Evolutionary conservation across 1,140 invertebrate genomes (phyloP), one percentile per base, ranked within the genome.

Genomic region (Xylocopa sonorina): DNA sequence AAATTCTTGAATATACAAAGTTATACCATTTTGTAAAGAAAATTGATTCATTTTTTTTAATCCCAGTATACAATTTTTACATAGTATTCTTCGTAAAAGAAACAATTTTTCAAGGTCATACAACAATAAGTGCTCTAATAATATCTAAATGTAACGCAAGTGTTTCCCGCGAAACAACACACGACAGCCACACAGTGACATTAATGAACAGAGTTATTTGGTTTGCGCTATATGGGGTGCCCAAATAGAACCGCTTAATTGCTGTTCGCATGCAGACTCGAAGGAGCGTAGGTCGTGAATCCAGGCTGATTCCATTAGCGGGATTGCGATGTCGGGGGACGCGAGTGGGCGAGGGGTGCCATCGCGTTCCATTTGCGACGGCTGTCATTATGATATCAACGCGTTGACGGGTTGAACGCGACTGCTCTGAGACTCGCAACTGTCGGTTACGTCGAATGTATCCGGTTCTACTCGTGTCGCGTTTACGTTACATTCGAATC

Each of bases 251-350:
- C 21, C 12, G 48, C n/a, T 43, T 75, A 46, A 75, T 75, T 46
- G 41, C 21, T 4, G 29, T 14, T 73, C 38, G 50, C 41, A 29
- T 57, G 4, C 38, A 32, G 29, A 18, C 21, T 48, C 55, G 21
- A 7, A 46, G 43, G 43, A 9, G 32, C 69, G 12, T n/a, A 12
- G 32, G 46, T 48, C 48, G 60, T 53, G 50, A 46, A 64, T 63
- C 21, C 1, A 60, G 29, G 27, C n/a, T 27, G 69, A 62, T 53
- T 53, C 48, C 60, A 66, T 66, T 75, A 66, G 58, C 38, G 24
- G 51, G 9, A 71, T 50, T 50, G 14, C 21, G 16, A 46, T 2
- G 21, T 60, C 29, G n/a, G 2, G 9, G 29, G 27, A 60, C 21
- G 38, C 7, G 48, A 43, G 10, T n/a, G 14, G 48, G 21, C 24